A percentile compares a stretch with the other conserved stretches of the same genome.
phyloP scores from a whole-genome alignment of 1,140 invertebrate species.

The Caenorhabditis remanei region DNA sequence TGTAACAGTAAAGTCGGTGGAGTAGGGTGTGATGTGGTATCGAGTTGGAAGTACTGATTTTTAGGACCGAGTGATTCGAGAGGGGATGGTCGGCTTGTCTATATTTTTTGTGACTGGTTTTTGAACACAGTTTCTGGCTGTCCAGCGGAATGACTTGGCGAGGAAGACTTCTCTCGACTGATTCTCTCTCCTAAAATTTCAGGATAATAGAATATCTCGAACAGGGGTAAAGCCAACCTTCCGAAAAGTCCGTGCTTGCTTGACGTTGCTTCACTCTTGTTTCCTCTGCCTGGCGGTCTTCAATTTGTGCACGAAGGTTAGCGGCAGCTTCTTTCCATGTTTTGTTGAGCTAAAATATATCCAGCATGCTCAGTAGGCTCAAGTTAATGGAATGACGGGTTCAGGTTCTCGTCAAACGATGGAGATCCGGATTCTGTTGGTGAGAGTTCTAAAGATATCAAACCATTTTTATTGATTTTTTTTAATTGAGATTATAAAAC shows the following conservation, averaged over 20 bases:
- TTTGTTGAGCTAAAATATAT: background rate
- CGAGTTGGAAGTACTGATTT: background rate
- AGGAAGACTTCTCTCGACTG: background rate
- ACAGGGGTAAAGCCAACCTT: no score
- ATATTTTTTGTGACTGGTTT: conserved; percentile 3
- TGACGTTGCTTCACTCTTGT: background rate
- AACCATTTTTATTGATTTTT: background rate
- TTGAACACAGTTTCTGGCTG: background rate
- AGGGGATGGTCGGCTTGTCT: background rate
- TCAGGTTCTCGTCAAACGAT: background rate
- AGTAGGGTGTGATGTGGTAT: no score
- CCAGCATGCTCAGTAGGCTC: conserved; percentile 19
- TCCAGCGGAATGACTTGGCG: background rate
- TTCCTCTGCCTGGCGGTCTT: background rate
- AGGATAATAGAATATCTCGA: no score
- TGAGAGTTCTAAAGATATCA: conserved; percentile 19
- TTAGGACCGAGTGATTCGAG: background rate
- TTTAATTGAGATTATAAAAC: background rate
- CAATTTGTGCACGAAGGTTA: no score
- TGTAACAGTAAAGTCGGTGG: no score
- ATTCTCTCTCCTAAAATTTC: background rate
- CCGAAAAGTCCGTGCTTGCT: no score
- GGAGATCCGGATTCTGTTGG: background rate
- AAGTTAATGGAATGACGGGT: background rate
- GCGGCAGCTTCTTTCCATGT: background rate